Evolutionary conservation across 2,888 invertebrate species (phyloP), one percentile per base, ranked within the genome.

Genomic region (Nemotelus pantherinus): DNA sequence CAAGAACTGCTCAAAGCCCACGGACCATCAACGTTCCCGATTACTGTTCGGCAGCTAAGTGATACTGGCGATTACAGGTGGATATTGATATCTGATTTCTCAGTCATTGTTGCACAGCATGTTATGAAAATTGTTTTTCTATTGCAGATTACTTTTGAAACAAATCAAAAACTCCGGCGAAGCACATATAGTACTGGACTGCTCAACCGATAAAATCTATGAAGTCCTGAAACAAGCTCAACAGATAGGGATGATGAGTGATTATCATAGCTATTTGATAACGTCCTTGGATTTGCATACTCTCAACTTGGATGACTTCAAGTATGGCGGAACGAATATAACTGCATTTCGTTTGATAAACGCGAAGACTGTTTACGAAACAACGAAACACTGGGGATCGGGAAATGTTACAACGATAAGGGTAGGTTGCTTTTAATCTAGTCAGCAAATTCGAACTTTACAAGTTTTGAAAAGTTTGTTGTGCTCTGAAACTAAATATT

Each of bases 211-310:
- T 78, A 92, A 94, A 84, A 94, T 96, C 81, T 91, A 94, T 84
- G 93, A 94, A 82, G 94, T 97, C 43, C 88, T 97, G 77, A 96
- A 96, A 84, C 96, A 97, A 87, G 97, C 97, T 7, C 95, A 97
- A 87, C 96, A 97, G 89, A 95, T 98, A 82, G 97, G 97, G 80
- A 95, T 98, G 95, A 96, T 98, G 94, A 96, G 96, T 81, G 95
- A 96, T 85, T 95, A 96, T 85, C 96, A 97, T 87, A 96, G 96
- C 87, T 98, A 96, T 85, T 91, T 98, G 83, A 94, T 97, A 82
- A 97, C 97, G 1, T 95, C 96, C 2, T 87, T 98, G 89, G 97
- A 97, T 87, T 89, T 98, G 80, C 95, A 97, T 84, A 95, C 95
- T 77, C 93, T 98, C 53, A 94, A 97, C 88, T 89, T 98, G 83